Percentiles rank a stretch among this genome's conserved stretches.
phyloP scores from a whole-genome alignment of 2,113 vertebrate genomes.

The Psilopogon haemacephalus region DNA sequence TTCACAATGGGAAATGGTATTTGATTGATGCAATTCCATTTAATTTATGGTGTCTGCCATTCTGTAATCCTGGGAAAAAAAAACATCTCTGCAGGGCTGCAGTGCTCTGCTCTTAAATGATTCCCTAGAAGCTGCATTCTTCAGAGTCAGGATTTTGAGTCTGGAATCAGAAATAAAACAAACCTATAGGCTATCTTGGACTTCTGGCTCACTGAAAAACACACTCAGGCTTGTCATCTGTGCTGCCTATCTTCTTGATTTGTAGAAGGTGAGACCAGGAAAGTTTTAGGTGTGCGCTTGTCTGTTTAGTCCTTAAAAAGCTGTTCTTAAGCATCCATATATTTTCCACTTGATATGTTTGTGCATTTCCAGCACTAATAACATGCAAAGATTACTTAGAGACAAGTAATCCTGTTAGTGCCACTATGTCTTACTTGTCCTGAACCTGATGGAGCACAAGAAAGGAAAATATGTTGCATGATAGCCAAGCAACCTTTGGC shows the following conservation, averaged over 20 bases:
- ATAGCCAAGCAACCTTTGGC: not conserved
- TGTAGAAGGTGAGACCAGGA: not conserved
- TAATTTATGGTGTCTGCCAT: not conserved
- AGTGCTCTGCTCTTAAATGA: not conserved
- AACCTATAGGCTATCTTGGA: not conserved
- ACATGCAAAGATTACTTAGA: not conserved
- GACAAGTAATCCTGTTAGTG: not conserved
- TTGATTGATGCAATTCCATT: not conserved
- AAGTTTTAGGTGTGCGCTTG: not conserved
- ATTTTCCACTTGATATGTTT: not conserved
- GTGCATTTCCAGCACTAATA: not conserved
- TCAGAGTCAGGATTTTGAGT: not conserved
- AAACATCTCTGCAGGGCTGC: not conserved
- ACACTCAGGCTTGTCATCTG: not conserved
- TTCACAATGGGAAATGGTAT: not conserved
- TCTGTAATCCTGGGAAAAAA: not conserved
- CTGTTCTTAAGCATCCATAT: not conserved
- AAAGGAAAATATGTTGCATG: not conserved
- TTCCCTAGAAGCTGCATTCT: not conserved
- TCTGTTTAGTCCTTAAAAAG: too few relatives aligned
- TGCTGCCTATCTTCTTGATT: not conserved
- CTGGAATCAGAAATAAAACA: slow-evolving; percentile 14
- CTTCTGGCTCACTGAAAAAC: not conserved
- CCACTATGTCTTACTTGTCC: not conserved
- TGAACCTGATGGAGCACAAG: not conserved